phyloP scores from a whole-genome alignment of 1,140 invertebrate species.

The Zaprionus lachaisei region DNA sequence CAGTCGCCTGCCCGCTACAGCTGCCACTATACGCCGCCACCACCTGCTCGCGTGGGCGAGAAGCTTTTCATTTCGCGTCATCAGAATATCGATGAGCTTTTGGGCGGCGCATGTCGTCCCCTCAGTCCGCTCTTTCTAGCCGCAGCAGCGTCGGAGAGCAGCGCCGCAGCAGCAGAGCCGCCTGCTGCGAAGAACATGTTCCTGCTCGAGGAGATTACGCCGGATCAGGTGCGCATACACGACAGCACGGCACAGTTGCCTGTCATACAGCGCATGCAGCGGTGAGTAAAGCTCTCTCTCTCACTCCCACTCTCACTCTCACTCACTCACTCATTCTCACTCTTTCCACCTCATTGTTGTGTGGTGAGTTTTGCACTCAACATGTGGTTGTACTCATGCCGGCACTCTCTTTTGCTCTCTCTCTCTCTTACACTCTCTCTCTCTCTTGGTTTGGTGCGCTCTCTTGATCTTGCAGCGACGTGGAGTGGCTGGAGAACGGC shows the following conservation, averaged over 20 bases:
- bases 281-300: constrained; percentile 53
- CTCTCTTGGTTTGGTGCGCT: background rate
- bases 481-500: constrained; percentile 74
- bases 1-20: background rate
- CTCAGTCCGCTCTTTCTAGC: constrained; percentile 86
- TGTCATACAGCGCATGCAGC: constrained; percentile 87
- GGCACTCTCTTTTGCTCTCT: constrained; percentile 22
- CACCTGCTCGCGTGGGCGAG: constrained; percentile 66
- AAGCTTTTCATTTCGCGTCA: constrained; percentile 90
- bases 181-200: constrained; percentile 73
- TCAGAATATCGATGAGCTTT: constrained; percentile 93
- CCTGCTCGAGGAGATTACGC: constrained; percentile 82
- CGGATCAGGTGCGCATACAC: constrained; percentile 91
- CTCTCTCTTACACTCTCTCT: constrained; percentile 8
- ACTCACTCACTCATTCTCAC: too few relatives aligned
- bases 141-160: constrained; percentile 23
- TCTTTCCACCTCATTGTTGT: constrained; percentile 52
- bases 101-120: constrained; percentile 88
- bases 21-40: background rate
- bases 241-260: constrained; percentile 90
- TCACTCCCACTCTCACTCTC: too few relatives aligned
- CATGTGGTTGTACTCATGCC: constrained; percentile 64
- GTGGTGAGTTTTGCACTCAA: constrained; percentile 71
- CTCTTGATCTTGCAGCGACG: constrained; percentile 67
- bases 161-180: constrained; percentile 32